Evolutionary conservation across 1,140 invertebrate species (phyloP).

Genomic region (Brachionus plicatilis): DNA sequence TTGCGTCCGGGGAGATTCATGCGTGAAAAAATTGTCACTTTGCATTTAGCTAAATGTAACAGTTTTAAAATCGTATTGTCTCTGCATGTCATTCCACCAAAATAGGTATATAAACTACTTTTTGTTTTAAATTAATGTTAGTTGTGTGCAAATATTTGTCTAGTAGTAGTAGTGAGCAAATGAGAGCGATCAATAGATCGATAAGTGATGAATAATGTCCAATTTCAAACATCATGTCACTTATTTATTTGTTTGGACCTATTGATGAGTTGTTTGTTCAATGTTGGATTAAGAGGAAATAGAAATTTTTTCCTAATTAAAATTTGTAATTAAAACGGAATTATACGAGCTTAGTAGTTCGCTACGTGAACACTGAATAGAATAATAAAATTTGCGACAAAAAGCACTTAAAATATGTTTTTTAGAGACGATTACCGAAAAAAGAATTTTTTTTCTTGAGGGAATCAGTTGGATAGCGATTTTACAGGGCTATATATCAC

Average conservation of each 20-base stretch:
- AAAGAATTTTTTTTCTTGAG: neutral
- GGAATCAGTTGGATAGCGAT: neutral
- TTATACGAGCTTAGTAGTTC: neutral
- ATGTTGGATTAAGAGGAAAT: slow-evolving; percentile 1
- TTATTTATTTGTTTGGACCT: neutral
- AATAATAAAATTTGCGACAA: neutral
- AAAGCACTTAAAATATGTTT: slow-evolving; percentile 13
- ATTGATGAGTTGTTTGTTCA: slow-evolving; percentile 30
- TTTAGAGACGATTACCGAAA: slow-evolving; percentile 10
- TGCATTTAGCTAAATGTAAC: neutral
- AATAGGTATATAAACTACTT: neutral
- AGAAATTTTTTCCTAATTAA: neutral
- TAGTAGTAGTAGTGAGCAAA: neutral
- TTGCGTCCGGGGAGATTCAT: neutral
- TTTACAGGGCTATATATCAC: neutral
- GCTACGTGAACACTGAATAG: neutral
- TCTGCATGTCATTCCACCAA: neutral
- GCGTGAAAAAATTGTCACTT: neutral
- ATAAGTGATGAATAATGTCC: slow-evolving; percentile 8
- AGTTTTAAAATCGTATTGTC: neutral
- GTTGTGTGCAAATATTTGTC: neutral
- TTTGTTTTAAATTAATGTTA: neutral
- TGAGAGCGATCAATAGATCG: slow-evolving; percentile 4
- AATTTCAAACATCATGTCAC: slow-evolving; percentile 15
- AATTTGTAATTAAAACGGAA: slow-evolving; percentile 25